phyloP scores from a whole-genome alignment of 2,888 invertebrate genomes.

The Melanargia galathea region DNA sequence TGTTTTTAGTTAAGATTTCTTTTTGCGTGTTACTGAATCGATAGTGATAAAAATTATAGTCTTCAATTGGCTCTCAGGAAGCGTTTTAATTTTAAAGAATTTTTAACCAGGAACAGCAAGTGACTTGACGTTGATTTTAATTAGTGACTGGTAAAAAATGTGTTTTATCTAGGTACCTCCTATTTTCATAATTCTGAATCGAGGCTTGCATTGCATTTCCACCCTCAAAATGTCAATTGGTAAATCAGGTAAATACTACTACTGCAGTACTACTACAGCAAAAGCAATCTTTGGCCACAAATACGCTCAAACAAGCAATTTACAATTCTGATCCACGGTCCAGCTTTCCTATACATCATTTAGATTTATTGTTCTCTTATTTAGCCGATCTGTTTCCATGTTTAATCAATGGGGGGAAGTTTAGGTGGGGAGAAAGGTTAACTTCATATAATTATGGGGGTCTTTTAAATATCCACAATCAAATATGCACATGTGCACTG shows the following conservation, averaged over 20 bases:
- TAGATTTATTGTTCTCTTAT: constrained; percentile 79
- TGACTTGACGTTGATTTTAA: too few species aligned
- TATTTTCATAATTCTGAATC: constrained; percentile 42
- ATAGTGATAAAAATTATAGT: too few species aligned
- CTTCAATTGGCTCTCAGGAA: too few species aligned
- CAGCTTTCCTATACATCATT: constrained; percentile 73
- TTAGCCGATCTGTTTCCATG: constrained; percentile 76
- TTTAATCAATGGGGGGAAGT: constrained; percentile 79
- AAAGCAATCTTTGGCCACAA: neutral
- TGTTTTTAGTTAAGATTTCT: too few species aligned
- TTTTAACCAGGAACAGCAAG: too few species aligned
- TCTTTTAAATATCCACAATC: neutral
- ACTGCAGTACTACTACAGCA: neutral
- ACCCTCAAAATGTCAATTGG: neutral
- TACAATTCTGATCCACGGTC: constrained; percentile 38
- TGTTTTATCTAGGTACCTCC: neutral
- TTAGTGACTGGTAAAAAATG: neutral
- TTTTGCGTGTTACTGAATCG: too few species aligned
- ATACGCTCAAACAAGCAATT: constrained; percentile 39
- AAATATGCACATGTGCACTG: too few species aligned
- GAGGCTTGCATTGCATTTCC: neutral
- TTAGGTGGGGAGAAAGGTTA: constrained; percentile 32
- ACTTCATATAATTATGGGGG: neutral
- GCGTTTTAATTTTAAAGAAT: too few species aligned
- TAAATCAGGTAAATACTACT: neutral